Conservation (phyloP, 2,888 invertebrate genomes). For the Anagyrus pseudococci region DNA sequence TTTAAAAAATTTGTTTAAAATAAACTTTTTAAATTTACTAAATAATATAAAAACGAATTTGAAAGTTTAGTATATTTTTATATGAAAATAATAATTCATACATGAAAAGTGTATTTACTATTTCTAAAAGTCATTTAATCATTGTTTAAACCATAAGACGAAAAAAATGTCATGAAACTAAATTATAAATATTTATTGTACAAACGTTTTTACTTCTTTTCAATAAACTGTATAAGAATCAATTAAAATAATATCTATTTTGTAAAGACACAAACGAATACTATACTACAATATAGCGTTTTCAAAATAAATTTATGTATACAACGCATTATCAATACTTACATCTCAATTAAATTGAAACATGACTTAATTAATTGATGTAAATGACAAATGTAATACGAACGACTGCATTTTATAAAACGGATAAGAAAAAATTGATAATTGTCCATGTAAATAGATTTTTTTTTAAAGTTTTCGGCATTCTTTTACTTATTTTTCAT, state of each 20-base stretch:
- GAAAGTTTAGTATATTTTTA: too few species aligned
- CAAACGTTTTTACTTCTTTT: constrained; percentile 36
- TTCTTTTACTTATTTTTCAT: constrained; percentile 33
- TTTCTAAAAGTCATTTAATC: too few species aligned
- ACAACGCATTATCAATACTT: constrained; percentile 14
- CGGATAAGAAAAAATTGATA: constrained; percentile 15
- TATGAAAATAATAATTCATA: too few species aligned
- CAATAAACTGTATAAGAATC: constrained; percentile 26
- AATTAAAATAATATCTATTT: constrained; percentile 32
- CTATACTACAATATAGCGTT: not conserved
- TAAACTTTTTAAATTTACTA: too few species aligned
- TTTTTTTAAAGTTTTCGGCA: constrained; percentile 23
- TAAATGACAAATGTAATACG: constrained; percentile 26
- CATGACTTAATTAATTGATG: constrained; percentile 22
- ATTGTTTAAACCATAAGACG: too few species aligned
- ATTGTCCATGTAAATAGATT: constrained; percentile 29
- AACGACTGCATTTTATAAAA: constrained; percentile 35
- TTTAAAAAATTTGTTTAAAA: too few species aligned
- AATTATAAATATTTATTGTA: too few species aligned
- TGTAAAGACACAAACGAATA: constrained; percentile 6
- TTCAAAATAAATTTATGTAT: constrained; percentile 19
- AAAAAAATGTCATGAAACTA: too few species aligned
- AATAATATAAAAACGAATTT: too few species aligned
- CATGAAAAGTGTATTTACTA: too few species aligned
- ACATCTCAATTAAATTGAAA: constrained; percentile 16